Evolutionary conservation across 2,797 vertebrate genomes (phyloP).

Genomic region (Danio jaintianensis): DNA sequence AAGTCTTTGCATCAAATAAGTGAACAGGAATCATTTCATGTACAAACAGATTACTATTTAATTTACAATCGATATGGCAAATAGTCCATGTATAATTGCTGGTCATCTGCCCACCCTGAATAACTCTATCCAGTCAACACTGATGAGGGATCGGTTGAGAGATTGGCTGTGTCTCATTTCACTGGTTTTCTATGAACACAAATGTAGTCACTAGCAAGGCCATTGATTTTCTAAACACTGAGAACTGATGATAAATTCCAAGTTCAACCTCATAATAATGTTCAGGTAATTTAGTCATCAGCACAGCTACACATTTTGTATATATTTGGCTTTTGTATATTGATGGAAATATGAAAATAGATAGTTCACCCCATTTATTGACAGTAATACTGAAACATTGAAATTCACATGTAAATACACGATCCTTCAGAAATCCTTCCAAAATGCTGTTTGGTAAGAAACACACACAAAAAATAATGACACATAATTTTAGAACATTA

Average conservation of each 20-base stretch:
- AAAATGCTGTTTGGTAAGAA: too few relatives aligned
- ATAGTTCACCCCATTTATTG: too few relatives aligned
- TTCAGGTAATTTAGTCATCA: too few relatives aligned
- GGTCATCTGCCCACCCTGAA: conserved; percentile 3
- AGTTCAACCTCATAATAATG: too few relatives aligned
- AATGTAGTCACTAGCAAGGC: neutral
- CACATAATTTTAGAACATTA: neutral
- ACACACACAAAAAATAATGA: too few relatives aligned
- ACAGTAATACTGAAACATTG: too few relatives aligned
- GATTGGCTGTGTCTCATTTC: neutral
- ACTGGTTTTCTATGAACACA: neutral
- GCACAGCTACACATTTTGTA: too few relatives aligned
- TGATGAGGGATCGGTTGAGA: neutral
- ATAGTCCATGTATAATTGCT: conserved; percentile 33
- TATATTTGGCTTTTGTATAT: too few relatives aligned
- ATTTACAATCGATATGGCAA: conserved; percentile 37
- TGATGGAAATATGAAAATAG: too few relatives aligned
- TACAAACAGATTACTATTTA: conserved; percentile 25
- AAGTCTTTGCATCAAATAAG: neutral
- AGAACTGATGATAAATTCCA: neutral
- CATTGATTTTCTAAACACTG: neutral
- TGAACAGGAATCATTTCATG: conserved; percentile 25
- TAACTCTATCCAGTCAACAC: neutral
- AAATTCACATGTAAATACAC: too few relatives aligned
- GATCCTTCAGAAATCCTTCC: too few relatives aligned